Percentiles rank a stretch among this genome's conserved stretches.
Conservation (phyloP, 2,797 vertebrate genomes). For the Trematomus bernacchii region DNA sequence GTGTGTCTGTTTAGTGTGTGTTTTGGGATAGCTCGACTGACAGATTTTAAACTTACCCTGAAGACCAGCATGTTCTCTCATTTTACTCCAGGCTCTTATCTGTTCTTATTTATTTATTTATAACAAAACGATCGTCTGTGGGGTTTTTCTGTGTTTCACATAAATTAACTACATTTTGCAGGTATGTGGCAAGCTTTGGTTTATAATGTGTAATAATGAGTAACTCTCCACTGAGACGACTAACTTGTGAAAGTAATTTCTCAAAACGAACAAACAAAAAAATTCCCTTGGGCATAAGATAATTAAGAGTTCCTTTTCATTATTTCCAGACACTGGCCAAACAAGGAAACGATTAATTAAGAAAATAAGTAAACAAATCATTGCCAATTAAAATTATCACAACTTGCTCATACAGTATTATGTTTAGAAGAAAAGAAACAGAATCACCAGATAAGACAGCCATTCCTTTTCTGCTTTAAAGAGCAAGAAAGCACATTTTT, state of each 20-base stretch:
- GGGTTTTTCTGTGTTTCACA: no score
- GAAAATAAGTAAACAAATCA: background rate
- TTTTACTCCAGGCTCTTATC: background rate
- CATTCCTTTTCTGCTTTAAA: conserved; percentile 2
- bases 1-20: no score
- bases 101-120: background rate
- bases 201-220: no score
- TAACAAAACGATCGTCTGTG: background rate
- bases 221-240: no score
- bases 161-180: no score
- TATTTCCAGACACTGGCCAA: no score
- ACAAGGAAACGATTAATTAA: no score
- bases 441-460: background rate
- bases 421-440: background rate
- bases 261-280: no score
- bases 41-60: background rate
- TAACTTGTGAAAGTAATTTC: no score
- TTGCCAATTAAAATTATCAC: background rate
- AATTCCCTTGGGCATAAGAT: no score
- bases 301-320: no score
- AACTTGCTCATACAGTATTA: background rate
- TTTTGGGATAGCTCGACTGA: background rate
- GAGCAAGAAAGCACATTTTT: background rate
- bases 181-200: no score
- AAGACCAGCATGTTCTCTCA: background rate